These are phyloP conservation scores for Taurulus bubalis DNA, from an alignment of 2,113 vertebrate genomes.

Conservation along the genomic window DNA sequence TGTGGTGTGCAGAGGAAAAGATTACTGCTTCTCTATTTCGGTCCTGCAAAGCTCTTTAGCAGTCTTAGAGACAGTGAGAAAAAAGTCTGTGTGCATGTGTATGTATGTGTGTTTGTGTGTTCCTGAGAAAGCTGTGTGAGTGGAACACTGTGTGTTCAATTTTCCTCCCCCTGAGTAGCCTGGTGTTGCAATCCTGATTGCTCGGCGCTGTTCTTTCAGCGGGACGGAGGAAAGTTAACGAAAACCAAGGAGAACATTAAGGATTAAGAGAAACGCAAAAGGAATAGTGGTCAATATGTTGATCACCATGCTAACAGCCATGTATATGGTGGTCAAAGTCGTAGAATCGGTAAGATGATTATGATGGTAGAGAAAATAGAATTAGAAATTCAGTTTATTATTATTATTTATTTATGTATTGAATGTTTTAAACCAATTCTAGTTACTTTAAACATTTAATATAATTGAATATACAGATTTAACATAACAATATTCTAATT, in stretches of 20 bases:
- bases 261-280: slow-evolving; percentile 29
- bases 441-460: not conserved
- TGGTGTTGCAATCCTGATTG: slow-evolving; percentile 24
- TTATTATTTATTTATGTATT: not conserved
- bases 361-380: not conserved
- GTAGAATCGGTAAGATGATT: slow-evolving; percentile 85
- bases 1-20: slow-evolving; percentile 72
- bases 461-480: no score
- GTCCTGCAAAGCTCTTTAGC: slow-evolving; percentile 83
- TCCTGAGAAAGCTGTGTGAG: slow-evolving; percentile 8
- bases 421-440: not conserved
- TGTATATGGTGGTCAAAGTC: slow-evolving; percentile 85
- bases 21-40: slow-evolving; percentile 83
- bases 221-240: slow-evolving; percentile 23
- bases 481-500: not conserved
- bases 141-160: slow-evolving; percentile 26
- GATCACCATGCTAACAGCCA: slow-evolving; percentile 87
- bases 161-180: slow-evolving; percentile 17
- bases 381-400: not conserved
- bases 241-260: slow-evolving; percentile 28
- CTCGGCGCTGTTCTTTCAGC: slow-evolving; percentile 10
- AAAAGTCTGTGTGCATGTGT: slow-evolving; percentile 4
- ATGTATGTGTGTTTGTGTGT: slow-evolving; percentile 13
- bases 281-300: slow-evolving; percentile 83
- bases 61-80: slow-evolving; percentile 68